Percentiles rank a stretch among this genome's conserved stretches.
Conservation (phyloP, 2,888 invertebrate species). For the Cerastis leucographa region DNA sequence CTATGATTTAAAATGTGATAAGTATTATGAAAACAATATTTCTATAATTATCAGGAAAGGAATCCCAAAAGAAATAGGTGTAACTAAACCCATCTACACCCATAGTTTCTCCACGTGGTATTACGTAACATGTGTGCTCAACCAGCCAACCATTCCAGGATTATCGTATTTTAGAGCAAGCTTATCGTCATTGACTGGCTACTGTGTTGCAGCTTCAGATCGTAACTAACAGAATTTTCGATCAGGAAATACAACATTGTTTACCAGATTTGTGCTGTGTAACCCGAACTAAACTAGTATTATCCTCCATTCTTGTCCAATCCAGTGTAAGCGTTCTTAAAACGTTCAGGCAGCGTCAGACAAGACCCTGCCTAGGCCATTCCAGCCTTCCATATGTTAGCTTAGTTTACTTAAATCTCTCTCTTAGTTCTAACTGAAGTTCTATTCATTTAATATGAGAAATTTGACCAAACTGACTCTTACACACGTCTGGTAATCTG, state of each 20-base stretch:
- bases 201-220: conserved; percentile 20
- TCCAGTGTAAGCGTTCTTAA: neutral
- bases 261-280: neutral
- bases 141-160: conserved; percentile 10
- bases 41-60: neutral
- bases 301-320: neutral
- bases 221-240: conserved; percentile 25
- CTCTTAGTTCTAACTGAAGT: conserved; percentile 8
- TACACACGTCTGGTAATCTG: neutral
- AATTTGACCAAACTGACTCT: neutral
- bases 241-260: neutral
- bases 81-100: neutral
- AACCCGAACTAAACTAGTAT: neutral
- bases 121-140: conserved; percentile 8
- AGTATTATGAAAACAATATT: neutral
- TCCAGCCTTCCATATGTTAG: neutral
- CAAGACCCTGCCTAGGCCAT: neutral
- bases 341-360: too few species aligned
- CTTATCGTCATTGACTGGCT: conserved; percentile 1
- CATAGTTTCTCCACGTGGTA: neutral
- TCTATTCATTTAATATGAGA: neutral
- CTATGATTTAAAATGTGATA: neutral
- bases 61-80: neutral
- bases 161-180: conserved; percentile 33
- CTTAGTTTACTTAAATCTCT: neutral